These are phyloP conservation scores for Pseudomugil gertrudae DNA, from an alignment of 2,797 vertebrate genomes.

Conservation along the genomic window DNA sequence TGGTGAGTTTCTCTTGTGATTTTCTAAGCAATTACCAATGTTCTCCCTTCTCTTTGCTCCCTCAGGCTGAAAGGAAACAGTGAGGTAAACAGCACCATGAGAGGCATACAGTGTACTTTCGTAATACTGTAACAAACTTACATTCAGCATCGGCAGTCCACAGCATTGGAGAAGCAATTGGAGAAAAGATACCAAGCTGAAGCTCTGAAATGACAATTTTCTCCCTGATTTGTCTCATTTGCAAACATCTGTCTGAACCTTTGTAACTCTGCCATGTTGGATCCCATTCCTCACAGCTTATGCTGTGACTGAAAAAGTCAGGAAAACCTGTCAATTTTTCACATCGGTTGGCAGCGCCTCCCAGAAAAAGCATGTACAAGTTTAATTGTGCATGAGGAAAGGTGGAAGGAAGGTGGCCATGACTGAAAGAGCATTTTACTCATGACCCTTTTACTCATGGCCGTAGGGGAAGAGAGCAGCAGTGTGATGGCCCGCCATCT, in stretches of 20 bases:
- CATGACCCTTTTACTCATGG: too few species aligned
- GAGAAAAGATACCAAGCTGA: slow-evolving; percentile 15
- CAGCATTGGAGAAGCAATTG: neutral
- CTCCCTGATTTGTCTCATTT: slow-evolving; percentile 44
- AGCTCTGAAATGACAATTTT: slow-evolving; percentile 46
- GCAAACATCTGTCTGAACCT: slow-evolving; percentile 41
- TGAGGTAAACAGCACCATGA: slow-evolving; percentile 24
- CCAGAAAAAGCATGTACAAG: slow-evolving; percentile 12
- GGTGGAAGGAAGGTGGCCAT: slow-evolving; percentile 16
- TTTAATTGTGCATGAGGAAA: slow-evolving; percentile 44
- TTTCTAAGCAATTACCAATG: slow-evolving; percentile 53
- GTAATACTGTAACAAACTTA: slow-evolving; percentile 45
- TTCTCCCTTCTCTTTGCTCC: slow-evolving; percentile 37
- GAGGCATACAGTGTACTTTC: slow-evolving; percentile 41
- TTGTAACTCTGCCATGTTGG: slow-evolving; percentile 52
- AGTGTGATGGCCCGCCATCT: too few species aligned
- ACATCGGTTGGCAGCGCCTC: slow-evolving; percentile 29
- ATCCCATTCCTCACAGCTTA: slow-evolving; percentile 47
- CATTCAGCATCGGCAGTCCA: slow-evolving; percentile 4
- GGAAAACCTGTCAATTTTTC: slow-evolving; percentile 26
- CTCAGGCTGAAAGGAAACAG: slow-evolving; percentile 51
- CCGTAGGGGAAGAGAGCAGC: slow-evolving; percentile 3
- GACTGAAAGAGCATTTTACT: slow-evolving; percentile 26
- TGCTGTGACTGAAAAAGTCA: slow-evolving; percentile 48
- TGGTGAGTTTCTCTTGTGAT: slow-evolving; percentile 32